Evolutionary conservation across 2,888 invertebrate species (phyloP), one percentile per base, ranked within the genome.

Genomic region (Papilio elwesi): DNA sequence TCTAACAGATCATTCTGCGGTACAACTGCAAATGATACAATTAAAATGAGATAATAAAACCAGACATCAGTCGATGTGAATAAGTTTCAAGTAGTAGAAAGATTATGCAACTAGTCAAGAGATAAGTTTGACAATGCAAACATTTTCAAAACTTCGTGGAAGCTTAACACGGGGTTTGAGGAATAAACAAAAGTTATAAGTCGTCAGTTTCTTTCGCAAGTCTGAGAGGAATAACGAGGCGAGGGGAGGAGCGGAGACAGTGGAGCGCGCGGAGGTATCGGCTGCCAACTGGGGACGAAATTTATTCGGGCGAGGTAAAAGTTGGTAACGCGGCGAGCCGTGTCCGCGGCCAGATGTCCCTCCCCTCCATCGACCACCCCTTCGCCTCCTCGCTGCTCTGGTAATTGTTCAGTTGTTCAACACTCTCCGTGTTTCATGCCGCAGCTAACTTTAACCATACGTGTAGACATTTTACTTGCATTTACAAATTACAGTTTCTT

Each of bases 151-250:
- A 55, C 55, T 55, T 55, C 10, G 15, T 11, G n/a, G 47, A 53
- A 47, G 63, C 53, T 63, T 47, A 63, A 47, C 47, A 16, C 63
- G 36, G 26, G 38, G 64, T 13, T 70, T 26, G 13, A 53, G 53
- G 64, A 64, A 64, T 70, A 59, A 59, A 71, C 59, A 71, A 67
- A 64, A 64, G 63, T 53, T 64, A 62, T 62, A 65, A 70, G 70
- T 63, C 53, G 63, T 66, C 63, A 65, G 67, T 47, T 64, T 53
- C 64, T 62, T 67, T 66, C 57, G 65, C 52, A 49, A 70, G 49
- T 68, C 47, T 47, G 72, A 70, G 67, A 69, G 67, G 55, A 74
- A 70, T 69, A 55, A 63, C 71, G 57, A 59, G 63, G 63, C 62
- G 49, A 36, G 38, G 36, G 51, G 43, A 51, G 43, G 16, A 12